These are phyloP conservation scores for Strigops habroptila DNA, from an alignment of 2,113 vertebrate genomes.

Conservation along the genomic window DNA sequence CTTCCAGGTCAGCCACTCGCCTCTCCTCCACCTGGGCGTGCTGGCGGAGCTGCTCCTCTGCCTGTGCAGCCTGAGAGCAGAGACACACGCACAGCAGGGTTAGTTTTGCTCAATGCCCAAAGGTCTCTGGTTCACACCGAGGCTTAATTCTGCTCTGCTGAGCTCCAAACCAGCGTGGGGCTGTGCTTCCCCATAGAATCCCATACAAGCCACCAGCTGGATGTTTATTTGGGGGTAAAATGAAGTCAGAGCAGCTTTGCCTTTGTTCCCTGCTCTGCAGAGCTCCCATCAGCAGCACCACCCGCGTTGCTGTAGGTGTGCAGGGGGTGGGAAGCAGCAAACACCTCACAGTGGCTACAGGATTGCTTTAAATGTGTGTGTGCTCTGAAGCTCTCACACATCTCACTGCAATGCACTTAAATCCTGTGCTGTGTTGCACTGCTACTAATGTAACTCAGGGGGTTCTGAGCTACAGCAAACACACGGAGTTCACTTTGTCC, in stretches of 20 bases:
- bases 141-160: neutral
- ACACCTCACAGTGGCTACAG: neutral
- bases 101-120: neutral
- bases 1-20: slow-evolving; percentile 85
- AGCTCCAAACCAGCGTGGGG: fast-evolving
- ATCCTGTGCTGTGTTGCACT: neutral
- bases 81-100: neutral
- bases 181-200: fast-evolving
- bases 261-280: neutral
- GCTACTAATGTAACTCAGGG: neutral
- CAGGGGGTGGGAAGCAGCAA: neutral
- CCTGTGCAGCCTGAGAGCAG: slow-evolving; percentile 74
- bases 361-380: fast-evolving
- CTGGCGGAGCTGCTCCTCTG: slow-evolving; percentile 80
- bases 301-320: neutral
- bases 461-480: neutral
- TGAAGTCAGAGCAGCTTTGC: neutral
- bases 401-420: neutral
- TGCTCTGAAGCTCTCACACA: neutral
- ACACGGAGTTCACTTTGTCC: neutral
- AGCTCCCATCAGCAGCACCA: neutral
- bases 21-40: slow-evolving; percentile 82
- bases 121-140: neutral
- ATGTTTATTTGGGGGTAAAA: neutral
- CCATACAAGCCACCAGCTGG: neutral